Conservation (phyloP, 2,113 vertebrate genomes). For the Tursiops truncatus region DNA sequence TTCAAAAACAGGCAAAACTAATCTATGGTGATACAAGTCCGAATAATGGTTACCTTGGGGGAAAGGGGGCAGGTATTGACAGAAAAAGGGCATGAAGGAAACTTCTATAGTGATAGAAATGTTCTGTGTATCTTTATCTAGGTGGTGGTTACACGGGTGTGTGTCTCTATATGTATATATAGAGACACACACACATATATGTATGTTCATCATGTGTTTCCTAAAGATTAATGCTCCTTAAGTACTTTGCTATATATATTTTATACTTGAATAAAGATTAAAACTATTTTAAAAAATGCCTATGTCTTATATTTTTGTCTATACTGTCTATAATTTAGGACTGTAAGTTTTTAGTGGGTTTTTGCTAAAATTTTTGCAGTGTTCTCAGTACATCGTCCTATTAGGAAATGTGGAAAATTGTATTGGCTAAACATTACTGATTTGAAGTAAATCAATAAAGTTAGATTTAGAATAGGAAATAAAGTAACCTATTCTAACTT, state of each 20-base stretch:
- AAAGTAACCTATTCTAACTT: neutral
- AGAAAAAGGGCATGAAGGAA: neutral
- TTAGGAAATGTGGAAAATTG: constrained; percentile 17
- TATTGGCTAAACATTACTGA: neutral
- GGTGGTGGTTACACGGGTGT: neutral
- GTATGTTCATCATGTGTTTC: neutral
- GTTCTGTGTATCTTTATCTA: neutral
- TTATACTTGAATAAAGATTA: constrained; percentile 10
- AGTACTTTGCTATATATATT: neutral
- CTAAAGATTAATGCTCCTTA: constrained; percentile 20
- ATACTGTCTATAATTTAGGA: neutral
- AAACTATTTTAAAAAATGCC: neutral
- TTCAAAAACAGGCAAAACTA: neutral
- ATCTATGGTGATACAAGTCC: neutral
- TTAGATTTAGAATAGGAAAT: neutral
- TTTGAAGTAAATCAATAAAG: neutral
- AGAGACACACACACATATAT: neutral
- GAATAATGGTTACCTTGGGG: neutral
- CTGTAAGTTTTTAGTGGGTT: neutral
- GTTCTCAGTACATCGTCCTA: neutral
- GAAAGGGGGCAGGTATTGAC: neutral
- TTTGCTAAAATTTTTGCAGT: constrained; percentile 29
- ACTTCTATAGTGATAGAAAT: neutral
- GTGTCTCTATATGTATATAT: neutral
- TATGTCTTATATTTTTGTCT: neutral